These are phyloP conservation scores for Paedocypris sp. DNA, from an alignment of 2,113 vertebrate species.

Conservation along the genomic window DNA sequence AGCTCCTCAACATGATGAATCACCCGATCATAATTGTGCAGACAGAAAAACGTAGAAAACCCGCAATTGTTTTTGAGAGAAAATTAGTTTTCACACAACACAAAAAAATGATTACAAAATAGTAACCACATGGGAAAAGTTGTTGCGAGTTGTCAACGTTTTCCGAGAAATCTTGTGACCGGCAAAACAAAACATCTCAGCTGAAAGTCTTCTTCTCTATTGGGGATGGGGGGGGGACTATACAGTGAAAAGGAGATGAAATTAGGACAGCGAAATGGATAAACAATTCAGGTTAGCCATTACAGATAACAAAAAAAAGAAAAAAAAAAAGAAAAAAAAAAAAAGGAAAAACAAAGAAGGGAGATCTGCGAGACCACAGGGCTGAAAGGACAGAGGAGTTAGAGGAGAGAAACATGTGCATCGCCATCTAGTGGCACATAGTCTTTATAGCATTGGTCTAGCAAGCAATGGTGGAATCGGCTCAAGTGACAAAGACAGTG, in stretches of 20 bases:
- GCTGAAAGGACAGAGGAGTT: background rate
- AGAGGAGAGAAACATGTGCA: background rate
- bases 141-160: background rate
- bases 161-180: background rate
- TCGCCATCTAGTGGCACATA: constrained; percentile 23
- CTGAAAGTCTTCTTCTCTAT: background rate
- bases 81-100: background rate
- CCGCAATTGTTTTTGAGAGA: background rate
- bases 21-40: background rate
- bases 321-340: background rate
- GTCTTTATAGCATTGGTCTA: background rate
- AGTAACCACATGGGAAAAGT: background rate
- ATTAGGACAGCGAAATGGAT: background rate
- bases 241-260: background rate
- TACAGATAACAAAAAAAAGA: background rate
- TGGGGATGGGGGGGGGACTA: background rate
- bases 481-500: constrained; percentile 7
- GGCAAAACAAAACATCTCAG: background rate
- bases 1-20: background rate
- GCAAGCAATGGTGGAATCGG: constrained; percentile 30
- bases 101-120: background rate
- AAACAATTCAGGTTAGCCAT: background rate
- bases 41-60: background rate
- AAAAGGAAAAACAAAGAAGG: background rate
- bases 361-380: background rate